Base-by-base conservation (phyloP, 2,888 invertebrate genomes). In the Bombylius major region DNA sequence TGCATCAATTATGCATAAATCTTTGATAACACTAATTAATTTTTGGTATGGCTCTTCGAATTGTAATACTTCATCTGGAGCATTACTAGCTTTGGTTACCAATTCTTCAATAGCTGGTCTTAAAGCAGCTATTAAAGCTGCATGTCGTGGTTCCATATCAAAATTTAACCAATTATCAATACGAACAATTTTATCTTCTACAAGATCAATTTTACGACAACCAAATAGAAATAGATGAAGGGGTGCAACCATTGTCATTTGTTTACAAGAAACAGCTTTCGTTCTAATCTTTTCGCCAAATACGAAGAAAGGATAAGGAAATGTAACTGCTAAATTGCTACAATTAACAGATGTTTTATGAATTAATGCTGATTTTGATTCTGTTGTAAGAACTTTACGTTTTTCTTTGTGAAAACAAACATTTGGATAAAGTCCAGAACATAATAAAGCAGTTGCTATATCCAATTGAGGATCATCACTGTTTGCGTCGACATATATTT, bases 261-360 rank as follows among this genome's bases (percentile, higher is more conserved):
- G 95, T 70, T 98, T 98, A 73, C 97, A 97, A 13, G 91, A 88
- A 52, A 99, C 93, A 1, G 96, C 95, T 55, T 92, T 79, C 0
- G 97, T 96, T 55, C 97, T 84, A 56, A 98, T 92, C 80, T 99
- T 99, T 77, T 99, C 98, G 0, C 97, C 96, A 72, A 98, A 99
- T 56, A 99, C 90, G 70, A 99, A 96, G 71, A 96, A 87, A 0
- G 98, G 98, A 61, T 89, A 95, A 0, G 90, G 88, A 68, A 97
- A 97, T 61, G 80, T 81, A 57, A 88, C 84, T 52, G 89, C 89
- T 53, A 82, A 76, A 69, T 89, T 89, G 65, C 85, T 86, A 72
- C 92, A 93, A 76, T 97, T 96, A 5, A 98, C 95, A 0, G 97
- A 98, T 0, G 94, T 92, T 75, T 97, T 98, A 76, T 97, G 95